Evolutionary conservation across 1,140 invertebrate species (phyloP).

Genomic region (Cataglyphis hispanica): DNA sequence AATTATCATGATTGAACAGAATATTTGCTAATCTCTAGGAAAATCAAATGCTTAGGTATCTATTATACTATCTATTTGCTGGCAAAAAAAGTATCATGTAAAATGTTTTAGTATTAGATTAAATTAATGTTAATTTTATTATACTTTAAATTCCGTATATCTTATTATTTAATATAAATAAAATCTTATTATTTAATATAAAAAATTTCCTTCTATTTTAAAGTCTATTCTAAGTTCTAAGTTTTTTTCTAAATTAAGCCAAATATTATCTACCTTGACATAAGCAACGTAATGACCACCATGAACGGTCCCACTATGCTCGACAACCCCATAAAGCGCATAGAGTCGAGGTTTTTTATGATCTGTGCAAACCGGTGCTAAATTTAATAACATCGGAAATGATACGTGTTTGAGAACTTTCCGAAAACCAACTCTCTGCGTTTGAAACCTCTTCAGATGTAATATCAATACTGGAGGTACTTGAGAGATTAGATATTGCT

Average conservation of each 20-base stretch:
- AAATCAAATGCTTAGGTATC: no score
- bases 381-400: conserved; percentile 95
- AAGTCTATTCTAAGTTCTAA: not conserved
- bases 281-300: conserved; percentile 99
- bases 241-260: no score
- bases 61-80: no score
- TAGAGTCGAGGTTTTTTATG: conserved; percentile 92
- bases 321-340: conserved; percentile 97
- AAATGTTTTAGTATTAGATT: no score
- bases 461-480: conserved; percentile 97
- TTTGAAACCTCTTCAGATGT: conserved; percentile 97
- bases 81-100: no score
- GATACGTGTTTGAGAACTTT: conserved; percentile 96
- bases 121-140: no score
- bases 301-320: conserved; percentile 95
- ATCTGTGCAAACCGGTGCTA: conserved; percentile 96
- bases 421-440: conserved; percentile 87
- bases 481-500: conserved; percentile 95
- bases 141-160: no score
- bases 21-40: no score
- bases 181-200: conserved; percentile 7
- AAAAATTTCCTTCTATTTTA: not conserved
- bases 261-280: conserved; percentile 89
- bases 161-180: conserved; percentile 17
- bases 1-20: no score